These are phyloP conservation scores for Bombus pyrosoma DNA, from an alignment of 1,140 invertebrate species.

Conservation along the genomic window DNA sequence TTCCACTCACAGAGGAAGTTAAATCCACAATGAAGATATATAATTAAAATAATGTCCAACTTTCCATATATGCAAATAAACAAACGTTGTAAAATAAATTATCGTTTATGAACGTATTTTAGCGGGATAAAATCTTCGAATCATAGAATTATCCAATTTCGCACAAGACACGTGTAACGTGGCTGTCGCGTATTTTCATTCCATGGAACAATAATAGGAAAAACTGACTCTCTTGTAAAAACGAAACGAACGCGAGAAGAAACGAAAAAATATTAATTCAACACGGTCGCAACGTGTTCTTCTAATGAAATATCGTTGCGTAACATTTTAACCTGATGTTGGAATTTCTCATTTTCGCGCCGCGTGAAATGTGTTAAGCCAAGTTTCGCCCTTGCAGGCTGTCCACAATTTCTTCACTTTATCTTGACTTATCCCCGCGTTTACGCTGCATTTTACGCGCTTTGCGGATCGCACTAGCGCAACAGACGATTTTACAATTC, in stretches of 20 bases:
- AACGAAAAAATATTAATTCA: background rate
- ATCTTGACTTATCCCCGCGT: background rate
- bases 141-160: no score
- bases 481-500: background rate
- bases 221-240: background rate
- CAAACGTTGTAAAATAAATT: no score
- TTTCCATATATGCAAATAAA: no score
- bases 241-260: background rate
- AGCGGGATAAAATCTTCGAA: no score
- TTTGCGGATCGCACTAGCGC: background rate
- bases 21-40: no score
- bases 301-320: background rate
- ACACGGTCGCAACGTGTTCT: background rate
- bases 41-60: no score
- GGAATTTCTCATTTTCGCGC: background rate
- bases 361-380: no score
- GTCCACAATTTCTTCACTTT: background rate
- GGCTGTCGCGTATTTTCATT: no score
- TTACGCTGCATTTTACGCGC: background rate
- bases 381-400: background rate
- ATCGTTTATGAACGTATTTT: no score
- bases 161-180: no score
- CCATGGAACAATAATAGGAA: no score
- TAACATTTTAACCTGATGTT: background rate
- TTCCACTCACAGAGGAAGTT: no score